Conservation (phyloP, 2,888 invertebrate species). For the Noctua janthina region DNA sequence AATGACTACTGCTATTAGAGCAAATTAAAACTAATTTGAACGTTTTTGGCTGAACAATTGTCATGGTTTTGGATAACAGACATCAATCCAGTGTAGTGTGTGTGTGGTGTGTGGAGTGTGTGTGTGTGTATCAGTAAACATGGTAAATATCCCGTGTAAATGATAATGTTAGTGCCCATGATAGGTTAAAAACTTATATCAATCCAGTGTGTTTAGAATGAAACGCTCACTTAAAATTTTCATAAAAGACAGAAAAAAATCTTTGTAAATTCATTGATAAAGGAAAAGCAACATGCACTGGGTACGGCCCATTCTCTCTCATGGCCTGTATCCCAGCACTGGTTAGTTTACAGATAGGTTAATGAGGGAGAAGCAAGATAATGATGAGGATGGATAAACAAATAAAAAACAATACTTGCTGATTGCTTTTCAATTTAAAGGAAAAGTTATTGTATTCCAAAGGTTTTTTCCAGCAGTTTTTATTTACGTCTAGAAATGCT, state of each 20-base stretch:
- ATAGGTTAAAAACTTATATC: not conserved
- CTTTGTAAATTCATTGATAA: too few species aligned
- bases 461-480: slow-evolving; percentile 42
- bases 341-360: not conserved
- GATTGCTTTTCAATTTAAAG: slow-evolving; percentile 1
- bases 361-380: not conserved
- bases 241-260: not conserved
- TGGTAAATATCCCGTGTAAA: too few species aligned
- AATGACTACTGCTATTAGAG: slow-evolving; percentile 2
- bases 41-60: slow-evolving; percentile 10
- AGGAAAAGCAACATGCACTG: not conserved
- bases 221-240: not conserved
- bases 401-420: not conserved
- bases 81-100: not conserved
- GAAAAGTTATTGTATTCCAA: not conserved
- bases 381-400: not conserved
- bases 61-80: not conserved
- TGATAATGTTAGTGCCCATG: too few species aligned
- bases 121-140: too few species aligned
- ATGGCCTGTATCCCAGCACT: not conserved
- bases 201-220: not conserved
- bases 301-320: not conserved
- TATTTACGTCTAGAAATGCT: slow-evolving; percentile 29
- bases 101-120: too few species aligned
- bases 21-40: slow-evolving; percentile 38